A percentile compares a stretch with the other conserved stretches of the same genome.
These are phyloP conservation scores for Echinometra lucunter DNA, from an alignment of 53 echinoderm and acorn worm genomes.

Conservation along the genomic window DNA sequence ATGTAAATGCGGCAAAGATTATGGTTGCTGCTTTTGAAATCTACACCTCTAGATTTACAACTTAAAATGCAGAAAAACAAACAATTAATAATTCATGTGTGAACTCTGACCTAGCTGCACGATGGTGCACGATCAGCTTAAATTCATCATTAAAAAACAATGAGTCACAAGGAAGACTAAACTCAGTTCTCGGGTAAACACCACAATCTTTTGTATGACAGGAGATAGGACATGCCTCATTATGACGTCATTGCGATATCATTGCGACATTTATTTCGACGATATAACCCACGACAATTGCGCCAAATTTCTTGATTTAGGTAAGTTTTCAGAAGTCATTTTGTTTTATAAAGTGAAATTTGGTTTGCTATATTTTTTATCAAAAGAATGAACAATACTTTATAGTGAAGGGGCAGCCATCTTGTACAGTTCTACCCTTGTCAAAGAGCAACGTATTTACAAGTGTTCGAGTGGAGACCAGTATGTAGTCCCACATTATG, in stretches of 20 bases:
- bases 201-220: background rate
- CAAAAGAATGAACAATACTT: background rate
- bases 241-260: background rate
- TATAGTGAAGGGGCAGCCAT: background rate
- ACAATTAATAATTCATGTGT: no score
- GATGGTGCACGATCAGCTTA: no score
- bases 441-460: background rate
- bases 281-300: no score
- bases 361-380: background rate
- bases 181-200: background rate
- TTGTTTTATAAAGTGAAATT: background rate
- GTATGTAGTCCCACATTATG: background rate
- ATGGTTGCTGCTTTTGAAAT: no score
- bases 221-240: background rate
- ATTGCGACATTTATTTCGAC: background rate
- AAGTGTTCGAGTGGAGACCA: background rate
- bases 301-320: background rate
- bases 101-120: no score
- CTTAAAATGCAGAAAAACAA: no score
- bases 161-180: background rate
- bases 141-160: background rate
- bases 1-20: no score
- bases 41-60: no score
- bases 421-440: background rate
- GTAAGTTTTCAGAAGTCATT: background rate